Conservation (phyloP, 2,113 vertebrate genomes). For the Leucoraja erinaceus region DNA sequence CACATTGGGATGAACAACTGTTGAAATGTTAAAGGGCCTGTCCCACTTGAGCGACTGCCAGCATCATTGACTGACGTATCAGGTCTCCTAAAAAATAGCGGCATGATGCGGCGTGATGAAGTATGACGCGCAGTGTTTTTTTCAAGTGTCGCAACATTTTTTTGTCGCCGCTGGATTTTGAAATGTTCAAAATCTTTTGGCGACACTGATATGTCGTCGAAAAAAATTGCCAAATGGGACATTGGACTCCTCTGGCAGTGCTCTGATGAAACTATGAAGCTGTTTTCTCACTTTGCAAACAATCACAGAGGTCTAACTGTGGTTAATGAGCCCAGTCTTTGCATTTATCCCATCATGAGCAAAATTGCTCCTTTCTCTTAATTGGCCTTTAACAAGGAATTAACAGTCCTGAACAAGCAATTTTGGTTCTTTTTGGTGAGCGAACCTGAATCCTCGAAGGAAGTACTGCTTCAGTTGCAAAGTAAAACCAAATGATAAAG, state of each 20-base stretch:
- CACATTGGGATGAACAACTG: background rate
- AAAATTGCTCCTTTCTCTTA: background rate
- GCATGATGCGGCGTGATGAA: no score
- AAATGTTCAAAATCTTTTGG: no score
- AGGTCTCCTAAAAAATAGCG: no score
- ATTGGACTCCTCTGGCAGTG: background rate
- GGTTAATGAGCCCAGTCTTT: background rate
- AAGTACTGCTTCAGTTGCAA: background rate
- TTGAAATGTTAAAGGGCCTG: background rate
- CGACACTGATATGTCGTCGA: no score
- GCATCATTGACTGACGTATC: no score
- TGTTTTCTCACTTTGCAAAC: background rate
- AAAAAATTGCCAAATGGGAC: no score
- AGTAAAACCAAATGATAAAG: background rate
- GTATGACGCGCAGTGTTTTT: no score
- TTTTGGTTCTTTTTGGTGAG: background rate
- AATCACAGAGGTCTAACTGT: background rate
- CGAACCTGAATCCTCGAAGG: background rate
- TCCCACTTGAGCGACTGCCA: no score
- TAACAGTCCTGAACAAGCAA: background rate
- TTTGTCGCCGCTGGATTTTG: no score
- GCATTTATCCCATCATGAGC: background rate
- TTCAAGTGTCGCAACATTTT: no score
- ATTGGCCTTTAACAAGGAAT: conserved; percentile 18
- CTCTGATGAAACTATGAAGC: background rate